phyloP scores from a whole-genome alignment of 2,888 invertebrate genomes.

The Uropetala carovei region DNA sequence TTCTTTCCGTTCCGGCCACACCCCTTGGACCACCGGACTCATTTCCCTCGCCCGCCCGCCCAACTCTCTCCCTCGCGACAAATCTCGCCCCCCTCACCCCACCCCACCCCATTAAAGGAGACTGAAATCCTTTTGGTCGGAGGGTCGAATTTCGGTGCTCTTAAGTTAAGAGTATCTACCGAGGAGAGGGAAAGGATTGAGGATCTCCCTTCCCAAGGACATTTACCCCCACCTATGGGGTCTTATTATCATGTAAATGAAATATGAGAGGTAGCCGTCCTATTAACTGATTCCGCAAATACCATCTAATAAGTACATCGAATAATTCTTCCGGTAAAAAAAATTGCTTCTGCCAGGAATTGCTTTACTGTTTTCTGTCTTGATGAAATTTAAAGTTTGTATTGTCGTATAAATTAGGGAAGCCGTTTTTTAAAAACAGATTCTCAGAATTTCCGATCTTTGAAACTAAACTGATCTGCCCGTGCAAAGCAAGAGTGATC shows the following conservation, averaged over 20 bases:
- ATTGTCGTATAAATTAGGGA: too few relatives aligned
- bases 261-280: not conserved
- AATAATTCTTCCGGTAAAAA: too few relatives aligned
- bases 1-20: not conserved
- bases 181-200: not conserved
- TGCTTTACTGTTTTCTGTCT: too few relatives aligned
- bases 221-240: not conserved
- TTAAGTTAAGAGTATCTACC: not conserved
- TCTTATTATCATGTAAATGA: not conserved
- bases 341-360: too few relatives aligned
- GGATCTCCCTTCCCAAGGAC: not conserved
- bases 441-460: too few relatives aligned
- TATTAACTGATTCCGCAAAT: not conserved
- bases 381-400: too few relatives aligned
- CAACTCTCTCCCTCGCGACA: not conserved
- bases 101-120: not conserved
- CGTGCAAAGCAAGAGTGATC: too few relatives aligned
- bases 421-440: too few relatives aligned
- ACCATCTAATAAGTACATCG: too few relatives aligned
- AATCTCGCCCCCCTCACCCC: not conserved
- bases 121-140: not conserved
- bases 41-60: not conserved
- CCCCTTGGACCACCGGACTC: constrained; percentile 13
- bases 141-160: constrained; percentile 5
- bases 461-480: too few relatives aligned